Percentiles rank a stretch among this genome's conserved stretches.
These are phyloP conservation scores for Carterocephalus palaemon DNA, from an alignment of 2,888 invertebrate genomes.

Conservation along the genomic window DNA sequence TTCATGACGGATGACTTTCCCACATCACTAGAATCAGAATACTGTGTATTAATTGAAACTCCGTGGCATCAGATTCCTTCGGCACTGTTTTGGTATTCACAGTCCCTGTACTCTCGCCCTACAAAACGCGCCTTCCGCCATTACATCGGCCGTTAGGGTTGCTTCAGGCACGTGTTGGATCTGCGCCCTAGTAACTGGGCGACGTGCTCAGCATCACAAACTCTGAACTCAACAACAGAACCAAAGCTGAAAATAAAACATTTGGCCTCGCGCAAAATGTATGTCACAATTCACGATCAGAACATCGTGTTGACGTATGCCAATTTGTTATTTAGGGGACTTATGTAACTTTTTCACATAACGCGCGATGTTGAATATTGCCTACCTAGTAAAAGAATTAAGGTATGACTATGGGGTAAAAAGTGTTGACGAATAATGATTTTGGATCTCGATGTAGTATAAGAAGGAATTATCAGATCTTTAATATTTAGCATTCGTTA, in stretches of 20 bases:
- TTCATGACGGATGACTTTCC: too few relatives aligned
- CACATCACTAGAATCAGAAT: too few relatives aligned
- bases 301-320: constrained; percentile 7
- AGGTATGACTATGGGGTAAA: too few relatives aligned
- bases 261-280: constrained; percentile 19
- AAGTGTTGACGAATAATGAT: too few relatives aligned
- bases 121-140: constrained; percentile 59
- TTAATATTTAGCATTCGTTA: too few relatives aligned
- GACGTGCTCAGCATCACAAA: constrained; percentile 60
- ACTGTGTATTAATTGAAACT: too few relatives aligned
- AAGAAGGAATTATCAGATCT: too few relatives aligned
- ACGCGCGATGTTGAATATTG: too few relatives aligned
- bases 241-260: constrained; percentile 22
- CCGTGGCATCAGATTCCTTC: too few relatives aligned
- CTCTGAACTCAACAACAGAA: constrained; percentile 30
- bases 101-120: constrained; percentile 3
- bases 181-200: constrained; percentile 68
- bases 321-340: constrained; percentile 12
- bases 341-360: too few relatives aligned
- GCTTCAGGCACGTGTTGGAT: constrained; percentile 62
- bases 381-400: too few relatives aligned
- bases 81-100: not conserved
- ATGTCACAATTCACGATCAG: constrained; percentile 18
- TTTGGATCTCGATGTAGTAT: too few relatives aligned
- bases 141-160: constrained; percentile 67